These are phyloP conservation scores for Araneus ventricosus DNA, from an alignment of 1,140 invertebrate genomes.

Conservation along the genomic window DNA sequence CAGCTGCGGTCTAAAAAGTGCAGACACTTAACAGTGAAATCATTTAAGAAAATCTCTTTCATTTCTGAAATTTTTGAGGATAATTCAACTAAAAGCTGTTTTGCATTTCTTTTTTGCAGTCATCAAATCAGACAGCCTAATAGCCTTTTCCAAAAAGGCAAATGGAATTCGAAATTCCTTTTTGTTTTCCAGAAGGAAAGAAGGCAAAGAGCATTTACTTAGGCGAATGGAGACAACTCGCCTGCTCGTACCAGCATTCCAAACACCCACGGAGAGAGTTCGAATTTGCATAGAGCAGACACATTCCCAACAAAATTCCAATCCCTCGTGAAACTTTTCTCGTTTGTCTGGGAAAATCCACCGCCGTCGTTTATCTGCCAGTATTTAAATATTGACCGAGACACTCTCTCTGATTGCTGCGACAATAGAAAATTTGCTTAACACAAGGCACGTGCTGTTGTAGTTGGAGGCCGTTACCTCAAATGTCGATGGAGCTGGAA, in stretches of 20 bases:
- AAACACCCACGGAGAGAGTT: slow-evolving; percentile 18
- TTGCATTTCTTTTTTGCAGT: too few species aligned
- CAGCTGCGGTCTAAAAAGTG: too few species aligned
- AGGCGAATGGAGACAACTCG: background rate
- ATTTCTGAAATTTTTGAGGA: too few species aligned
- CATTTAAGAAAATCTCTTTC: too few species aligned
- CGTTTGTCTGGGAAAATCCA: background rate
- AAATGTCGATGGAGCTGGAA: too few species aligned
- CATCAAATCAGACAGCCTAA: too few species aligned
- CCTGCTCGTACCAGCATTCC: background rate
- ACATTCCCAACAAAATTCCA: slow-evolving; percentile 39
- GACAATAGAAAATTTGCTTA: background rate
- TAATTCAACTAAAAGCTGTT: too few species aligned
- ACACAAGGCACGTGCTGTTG: too few species aligned
- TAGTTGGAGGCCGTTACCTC: too few species aligned
- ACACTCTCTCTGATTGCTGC: background rate
- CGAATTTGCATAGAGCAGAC: slow-evolving; percentile 28
- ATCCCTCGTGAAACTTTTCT: slow-evolving; percentile 29
- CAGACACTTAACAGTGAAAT: too few species aligned
- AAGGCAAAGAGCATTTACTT: background rate
- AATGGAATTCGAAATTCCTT: background rate
- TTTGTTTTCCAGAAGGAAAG: background rate
- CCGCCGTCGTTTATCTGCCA: background rate
- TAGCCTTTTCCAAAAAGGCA: background rate
- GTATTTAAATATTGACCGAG: background rate